phyloP scores from a whole-genome alignment of 2,888 invertebrate species.

The Noctuana brunneofusca region DNA sequence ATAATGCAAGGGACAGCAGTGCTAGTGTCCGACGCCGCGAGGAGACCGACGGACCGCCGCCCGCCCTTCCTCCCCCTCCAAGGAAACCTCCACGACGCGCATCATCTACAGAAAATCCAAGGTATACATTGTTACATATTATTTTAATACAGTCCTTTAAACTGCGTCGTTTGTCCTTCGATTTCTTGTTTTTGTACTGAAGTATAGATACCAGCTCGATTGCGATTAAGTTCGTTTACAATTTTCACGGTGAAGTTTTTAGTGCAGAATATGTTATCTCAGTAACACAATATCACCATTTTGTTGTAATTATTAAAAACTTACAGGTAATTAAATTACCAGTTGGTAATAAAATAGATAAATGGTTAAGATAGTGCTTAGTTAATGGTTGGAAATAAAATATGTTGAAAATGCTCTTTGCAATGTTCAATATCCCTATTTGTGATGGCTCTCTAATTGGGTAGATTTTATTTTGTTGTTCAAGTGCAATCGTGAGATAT shows the following conservation, averaged over 20 bases:
- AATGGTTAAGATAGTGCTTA: too few relatives aligned
- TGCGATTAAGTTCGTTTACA: too few relatives aligned
- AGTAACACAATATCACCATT: too few relatives aligned
- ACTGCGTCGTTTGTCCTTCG: background rate
- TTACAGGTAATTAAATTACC: too few relatives aligned
- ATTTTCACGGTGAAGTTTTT: too few relatives aligned
- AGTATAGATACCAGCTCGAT: too few relatives aligned
- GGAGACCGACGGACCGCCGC: constrained; percentile 68
- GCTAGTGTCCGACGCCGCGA: constrained; percentile 67
- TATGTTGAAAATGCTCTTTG: too few relatives aligned
- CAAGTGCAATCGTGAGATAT: background rate
- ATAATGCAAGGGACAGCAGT: constrained; percentile 64
- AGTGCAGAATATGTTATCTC: too few relatives aligned
- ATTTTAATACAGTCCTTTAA: background rate
- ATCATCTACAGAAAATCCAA: constrained; percentile 57
- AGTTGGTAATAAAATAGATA: too few relatives aligned
- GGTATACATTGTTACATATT: constrained; percentile 44
- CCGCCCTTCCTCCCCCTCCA: constrained; percentile 74
- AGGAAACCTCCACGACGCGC: constrained; percentile 64
- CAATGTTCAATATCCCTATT: background rate
- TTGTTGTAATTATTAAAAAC: too few relatives aligned
- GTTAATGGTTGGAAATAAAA: too few relatives aligned
- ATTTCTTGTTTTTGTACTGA: background rate
- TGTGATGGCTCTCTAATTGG: background rate
- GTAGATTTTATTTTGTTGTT: background rate